Base-by-base conservation (phyloP, 1,140 invertebrate genomes). In the Calephelis nemesis region DNA sequence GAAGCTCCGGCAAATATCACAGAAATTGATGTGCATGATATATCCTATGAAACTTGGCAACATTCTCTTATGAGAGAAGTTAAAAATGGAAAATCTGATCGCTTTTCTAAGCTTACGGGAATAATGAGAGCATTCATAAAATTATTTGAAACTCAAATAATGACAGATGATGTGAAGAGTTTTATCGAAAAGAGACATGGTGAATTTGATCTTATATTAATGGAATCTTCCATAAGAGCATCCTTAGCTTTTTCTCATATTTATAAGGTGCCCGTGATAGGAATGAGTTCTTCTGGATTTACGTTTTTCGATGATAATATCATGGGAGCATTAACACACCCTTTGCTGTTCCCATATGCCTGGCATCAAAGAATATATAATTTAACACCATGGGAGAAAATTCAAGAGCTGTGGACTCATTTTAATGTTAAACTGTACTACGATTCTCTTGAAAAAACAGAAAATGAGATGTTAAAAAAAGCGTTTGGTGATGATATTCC, bases 251-350 rank as follows among this genome's bases (percentile, higher is more conserved):
- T 91, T n/a, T 83, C 85, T 0, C 75, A 92, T 71, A 66, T 81
- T 49, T 88, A 85, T 50, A 82, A 89, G 58, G 90, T 77, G 30
- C 90, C 89, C 7, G 66, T 89, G 0, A 88, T 93, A 47, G 68
- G 74, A 15, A 65, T 92, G 0, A 87, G 82, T 47, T 90, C 91
- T 0, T 77, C 82, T 52, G 71, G 74, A 5, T 67, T 72, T 3
- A 62, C 74, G 2, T 30, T 65, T 11, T 71, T 74, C 12, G 76
- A 78, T 39, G 77, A 77, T 45, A 68, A 83, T 19, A 65, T 69
- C 0, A 65, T 91, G 6, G 93, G 93, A 11, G 89, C 84, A 70
- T 83, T 88, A 7, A 72, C 81, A 0, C 88, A 92, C 68, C 85
- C 89, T 0, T 71, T 92, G 8, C 70, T 92, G n/a, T 85, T 91